These are phyloP conservation scores for Akabosia matsudoensis DNA, from an alignment of 1,140 invertebrate species.

Conservation along the genomic window DNA sequence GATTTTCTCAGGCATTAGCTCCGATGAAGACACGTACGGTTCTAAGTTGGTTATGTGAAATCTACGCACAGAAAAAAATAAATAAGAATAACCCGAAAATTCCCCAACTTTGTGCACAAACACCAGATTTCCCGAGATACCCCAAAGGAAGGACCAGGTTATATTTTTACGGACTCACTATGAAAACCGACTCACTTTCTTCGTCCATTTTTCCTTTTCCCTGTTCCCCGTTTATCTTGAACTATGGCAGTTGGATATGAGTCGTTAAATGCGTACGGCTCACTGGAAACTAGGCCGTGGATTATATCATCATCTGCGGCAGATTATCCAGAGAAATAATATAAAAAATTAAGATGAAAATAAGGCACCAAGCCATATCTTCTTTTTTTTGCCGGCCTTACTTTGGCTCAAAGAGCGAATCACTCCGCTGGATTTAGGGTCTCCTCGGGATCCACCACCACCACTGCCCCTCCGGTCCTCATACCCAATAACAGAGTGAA, in stretches of 20 bases:
- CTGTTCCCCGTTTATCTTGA: not conserved
- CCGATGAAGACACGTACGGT: constrained; percentile 1
- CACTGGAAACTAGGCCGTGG: constrained; percentile 2
- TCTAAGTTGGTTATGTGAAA: not conserved
- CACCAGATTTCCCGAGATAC: not conserved
- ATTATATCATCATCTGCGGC: constrained; percentile 12
- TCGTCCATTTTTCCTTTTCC: not conserved
- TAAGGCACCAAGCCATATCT: too few relatives aligned
- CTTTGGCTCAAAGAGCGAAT: not conserved
- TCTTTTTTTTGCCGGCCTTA: not conserved
- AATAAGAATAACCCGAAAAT: not conserved
- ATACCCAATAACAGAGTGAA: not conserved
- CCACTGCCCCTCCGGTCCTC: not conserved
- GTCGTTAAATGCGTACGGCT: constrained; percentile 16
- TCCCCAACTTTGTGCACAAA: not conserved
- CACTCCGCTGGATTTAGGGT: not conserved
- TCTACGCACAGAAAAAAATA: not conserved
- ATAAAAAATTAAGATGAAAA: too few relatives aligned
- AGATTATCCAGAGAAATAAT: constrained; percentile 3
- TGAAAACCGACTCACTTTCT: constrained; percentile 2
- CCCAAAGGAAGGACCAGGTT: not conserved
- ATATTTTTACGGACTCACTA: not conserved
- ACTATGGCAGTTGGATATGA: constrained; percentile 8
- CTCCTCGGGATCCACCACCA: not conserved
- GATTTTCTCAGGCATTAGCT: not conserved